Evolutionary conservation across 2,888 invertebrate species (phyloP).

Genomic region (Drosophila neutralis): DNA sequence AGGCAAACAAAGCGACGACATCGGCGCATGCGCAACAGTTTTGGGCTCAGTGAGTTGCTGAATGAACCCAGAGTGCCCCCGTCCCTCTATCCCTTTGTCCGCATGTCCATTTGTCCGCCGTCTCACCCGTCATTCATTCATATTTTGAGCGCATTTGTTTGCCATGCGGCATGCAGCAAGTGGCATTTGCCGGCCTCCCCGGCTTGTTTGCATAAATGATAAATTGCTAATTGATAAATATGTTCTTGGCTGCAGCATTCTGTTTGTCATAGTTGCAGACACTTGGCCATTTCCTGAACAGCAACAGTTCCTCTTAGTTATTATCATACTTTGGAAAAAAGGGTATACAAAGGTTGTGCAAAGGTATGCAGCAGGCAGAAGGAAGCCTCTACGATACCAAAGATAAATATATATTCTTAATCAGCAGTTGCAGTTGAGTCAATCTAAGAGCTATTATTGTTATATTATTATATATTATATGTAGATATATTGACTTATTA

Average conservation of each 20-base stretch:
- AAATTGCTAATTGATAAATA: conserved; percentile 70
- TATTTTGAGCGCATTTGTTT: conserved; percentile 52
- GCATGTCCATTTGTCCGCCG: background rate
- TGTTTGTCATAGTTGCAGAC: background rate
- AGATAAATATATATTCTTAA: background rate
- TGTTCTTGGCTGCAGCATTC: conserved; percentile 31
- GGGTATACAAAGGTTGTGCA: too few species aligned
- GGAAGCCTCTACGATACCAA: background rate
- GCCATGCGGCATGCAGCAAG: conserved; percentile 26
- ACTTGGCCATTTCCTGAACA: conserved; percentile 1
- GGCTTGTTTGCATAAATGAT: conserved; percentile 69
- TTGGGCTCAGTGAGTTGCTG: conserved; percentile 43
- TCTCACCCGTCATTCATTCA: conserved; percentile 29
- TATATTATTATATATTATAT: background rate
- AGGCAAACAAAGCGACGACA: conserved; percentile 49
- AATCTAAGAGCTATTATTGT: too few species aligned
- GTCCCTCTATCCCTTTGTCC: background rate
- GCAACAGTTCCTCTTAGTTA: background rate
- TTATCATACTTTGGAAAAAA: background rate
- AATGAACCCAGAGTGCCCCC: conserved; percentile 24
- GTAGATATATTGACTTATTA: background rate
- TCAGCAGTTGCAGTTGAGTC: background rate
- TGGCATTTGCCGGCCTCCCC: conserved; percentile 31
- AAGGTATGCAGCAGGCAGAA: background rate
- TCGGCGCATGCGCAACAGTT: conserved; percentile 63